Percentiles rank a stretch among this genome's conserved stretches.
Conservation (phyloP, 2,888 invertebrate genomes). For the Aethes cnicana region DNA sequence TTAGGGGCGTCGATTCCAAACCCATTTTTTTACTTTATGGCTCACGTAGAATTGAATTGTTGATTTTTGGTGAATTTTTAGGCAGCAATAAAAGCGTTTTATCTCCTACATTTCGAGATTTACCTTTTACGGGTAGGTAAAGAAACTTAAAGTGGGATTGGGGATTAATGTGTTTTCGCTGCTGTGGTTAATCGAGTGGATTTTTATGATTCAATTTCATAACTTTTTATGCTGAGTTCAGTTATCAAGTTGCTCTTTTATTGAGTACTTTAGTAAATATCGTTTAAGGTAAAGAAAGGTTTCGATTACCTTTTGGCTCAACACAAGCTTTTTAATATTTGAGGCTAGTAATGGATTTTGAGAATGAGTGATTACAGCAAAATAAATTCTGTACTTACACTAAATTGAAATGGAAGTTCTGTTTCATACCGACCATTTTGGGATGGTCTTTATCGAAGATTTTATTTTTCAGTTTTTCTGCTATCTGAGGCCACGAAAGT, state of each 20-base stretch:
- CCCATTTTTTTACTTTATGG: conserved; percentile 66
- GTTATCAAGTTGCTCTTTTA: conserved; percentile 24
- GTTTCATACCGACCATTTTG: no score
- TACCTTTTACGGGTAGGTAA: conserved; percentile 37
- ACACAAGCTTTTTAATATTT: no score
- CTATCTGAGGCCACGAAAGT: no score
- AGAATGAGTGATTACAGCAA: no score
- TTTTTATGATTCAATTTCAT: conserved; percentile 32
- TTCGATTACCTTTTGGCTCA: conserved; percentile 3
- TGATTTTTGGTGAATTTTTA: conserved; percentile 70
- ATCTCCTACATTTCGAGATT: conserved; percentile 42
- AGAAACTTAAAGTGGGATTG: conserved; percentile 34
- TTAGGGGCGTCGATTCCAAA: conserved; percentile 47
- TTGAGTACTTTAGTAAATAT: conserved; percentile 20
- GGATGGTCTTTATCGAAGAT: no score
- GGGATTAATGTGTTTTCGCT: conserved; percentile 33
- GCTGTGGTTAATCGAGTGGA: conserved; percentile 34
- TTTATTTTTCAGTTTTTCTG: no score
- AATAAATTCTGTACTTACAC: no score
- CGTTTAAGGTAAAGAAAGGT: conserved; percentile 6
- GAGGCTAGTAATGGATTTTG: no score
- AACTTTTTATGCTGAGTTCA: conserved; percentile 29
- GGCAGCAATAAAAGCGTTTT: conserved; percentile 64
- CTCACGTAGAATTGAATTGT: conserved; percentile 67
- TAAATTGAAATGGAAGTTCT: no score